Evolutionary conservation across 2,797 vertebrate species (phyloP).

Genomic region (Sebastolobus altivelis): DNA sequence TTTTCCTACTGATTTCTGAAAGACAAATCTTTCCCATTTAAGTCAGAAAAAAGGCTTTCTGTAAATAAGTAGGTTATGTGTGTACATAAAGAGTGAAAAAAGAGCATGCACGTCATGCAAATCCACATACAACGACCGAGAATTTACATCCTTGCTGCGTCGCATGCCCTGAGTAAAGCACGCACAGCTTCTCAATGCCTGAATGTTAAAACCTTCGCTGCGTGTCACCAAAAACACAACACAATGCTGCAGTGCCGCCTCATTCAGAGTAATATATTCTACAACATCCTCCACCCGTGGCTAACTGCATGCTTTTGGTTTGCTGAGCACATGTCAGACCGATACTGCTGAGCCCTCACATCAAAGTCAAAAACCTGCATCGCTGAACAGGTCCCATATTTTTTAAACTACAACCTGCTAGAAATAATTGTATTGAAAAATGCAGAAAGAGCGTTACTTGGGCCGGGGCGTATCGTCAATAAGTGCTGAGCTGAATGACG

Average conservation of each 20-base stretch:
- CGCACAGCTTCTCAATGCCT: constrained; percentile 3
- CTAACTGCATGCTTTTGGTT: constrained; percentile 40
- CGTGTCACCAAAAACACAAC: constrained; percentile 28
- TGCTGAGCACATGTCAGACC: constrained; percentile 41
- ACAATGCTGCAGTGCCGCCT: constrained; percentile 26
- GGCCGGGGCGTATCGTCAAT: constrained; percentile 4
- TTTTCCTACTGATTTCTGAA: constrained; percentile 19
- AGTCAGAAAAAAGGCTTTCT: background rate
- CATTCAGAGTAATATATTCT: constrained; percentile 36
- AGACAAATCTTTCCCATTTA: constrained; percentile 6
- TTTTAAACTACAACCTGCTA: constrained; percentile 15
- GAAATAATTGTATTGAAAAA: constrained; percentile 35
- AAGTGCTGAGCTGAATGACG: constrained; percentile 22
- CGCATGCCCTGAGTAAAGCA: background rate
- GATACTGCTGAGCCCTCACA: constrained; percentile 19
- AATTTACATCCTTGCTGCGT: constrained; percentile 1
- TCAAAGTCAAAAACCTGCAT: constrained; percentile 41
- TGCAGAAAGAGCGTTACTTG: background rate
- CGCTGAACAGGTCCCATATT: constrained; percentile 10
- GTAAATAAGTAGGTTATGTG: background rate
- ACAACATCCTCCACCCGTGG: constrained; percentile 19
- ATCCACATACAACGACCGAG: background rate
- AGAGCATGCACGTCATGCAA: background rate
- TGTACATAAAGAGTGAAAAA: background rate
- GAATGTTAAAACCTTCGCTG: constrained; percentile 21